Evolutionary conservation across 1,140 invertebrate species (phyloP).

Genomic region (Eurosta solidaginis): DNA sequence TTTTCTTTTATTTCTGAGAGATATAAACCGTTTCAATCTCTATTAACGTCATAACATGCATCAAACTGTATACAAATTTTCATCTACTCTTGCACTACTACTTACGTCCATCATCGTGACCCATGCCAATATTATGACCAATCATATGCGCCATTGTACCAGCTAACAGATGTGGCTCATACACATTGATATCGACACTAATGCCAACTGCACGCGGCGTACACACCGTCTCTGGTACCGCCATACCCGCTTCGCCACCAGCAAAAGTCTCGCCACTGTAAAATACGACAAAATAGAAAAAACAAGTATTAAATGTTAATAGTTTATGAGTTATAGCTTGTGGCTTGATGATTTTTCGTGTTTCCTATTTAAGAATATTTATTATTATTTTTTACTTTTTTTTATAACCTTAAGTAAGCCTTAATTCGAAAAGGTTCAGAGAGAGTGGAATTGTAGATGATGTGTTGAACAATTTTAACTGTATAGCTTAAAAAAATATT

Average conservation of each 20-base stretch:
- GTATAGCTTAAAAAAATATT: slow-evolving; percentile 12
- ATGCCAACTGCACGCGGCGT: slow-evolving; percentile 88
- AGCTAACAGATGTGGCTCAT: slow-evolving; percentile 91
- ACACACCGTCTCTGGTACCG: slow-evolving; percentile 89
- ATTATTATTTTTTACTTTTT: too few relatives aligned
- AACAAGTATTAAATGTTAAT: background rate
- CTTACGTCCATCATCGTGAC: slow-evolving; percentile 87
- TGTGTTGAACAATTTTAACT: background rate
- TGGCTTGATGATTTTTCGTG: background rate
- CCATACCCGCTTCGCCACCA: slow-evolving; percentile 87
- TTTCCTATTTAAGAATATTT: too few relatives aligned
- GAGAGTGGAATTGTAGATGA: too few relatives aligned
- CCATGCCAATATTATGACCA: slow-evolving; percentile 94
- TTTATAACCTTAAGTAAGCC: too few relatives aligned
- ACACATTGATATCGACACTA: slow-evolving; percentile 87
- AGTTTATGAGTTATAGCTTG: background rate
- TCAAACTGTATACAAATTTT: background rate
- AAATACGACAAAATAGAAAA: slow-evolving; percentile 30
- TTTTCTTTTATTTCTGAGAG: too few relatives aligned
- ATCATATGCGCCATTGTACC: slow-evolving; percentile 96
- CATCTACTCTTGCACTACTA: too few relatives aligned
- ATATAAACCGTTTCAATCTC: too few relatives aligned
- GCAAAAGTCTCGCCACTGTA: slow-evolving; percentile 80
- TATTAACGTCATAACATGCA: too few relatives aligned
- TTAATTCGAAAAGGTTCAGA: too few relatives aligned